Conservation (phyloP, 2,113 vertebrate genomes). For the Elephas maximus region DNA sequence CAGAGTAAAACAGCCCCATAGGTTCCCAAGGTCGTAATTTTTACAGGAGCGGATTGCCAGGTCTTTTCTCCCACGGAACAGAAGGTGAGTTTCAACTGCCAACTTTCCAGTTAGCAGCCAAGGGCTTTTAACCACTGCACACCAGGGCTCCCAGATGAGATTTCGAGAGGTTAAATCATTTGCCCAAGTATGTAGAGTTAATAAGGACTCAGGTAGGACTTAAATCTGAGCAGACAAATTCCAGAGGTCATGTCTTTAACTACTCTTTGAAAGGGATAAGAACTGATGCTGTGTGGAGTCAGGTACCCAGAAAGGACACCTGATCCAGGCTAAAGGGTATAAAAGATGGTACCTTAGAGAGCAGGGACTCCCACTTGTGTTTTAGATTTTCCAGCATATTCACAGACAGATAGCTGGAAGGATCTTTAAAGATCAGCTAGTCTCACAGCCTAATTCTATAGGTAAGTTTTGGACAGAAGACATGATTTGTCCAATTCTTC, state of each 20-base stretch:
- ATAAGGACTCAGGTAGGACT: background rate
- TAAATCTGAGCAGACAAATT: background rate
- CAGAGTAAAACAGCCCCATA: too few relatives aligned
- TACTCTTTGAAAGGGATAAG: background rate
- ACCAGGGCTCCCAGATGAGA: background rate
- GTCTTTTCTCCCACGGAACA: too few relatives aligned
- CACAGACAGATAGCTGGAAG: background rate
- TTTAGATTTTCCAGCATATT: background rate
- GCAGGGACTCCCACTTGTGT: background rate
- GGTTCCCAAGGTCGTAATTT: too few relatives aligned
- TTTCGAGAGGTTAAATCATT: slow-evolving; percentile 25
- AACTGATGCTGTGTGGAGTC: background rate
- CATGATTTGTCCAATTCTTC: background rate
- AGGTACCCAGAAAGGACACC: background rate
- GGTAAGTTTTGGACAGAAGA: background rate
- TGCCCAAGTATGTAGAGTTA: background rate
- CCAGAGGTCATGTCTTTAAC: background rate
- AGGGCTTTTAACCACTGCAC: too few relatives aligned
- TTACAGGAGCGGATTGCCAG: too few relatives aligned
- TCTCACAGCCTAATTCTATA: slow-evolving; percentile 29
- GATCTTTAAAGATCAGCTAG: slow-evolving; percentile 11
- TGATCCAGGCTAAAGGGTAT: background rate
- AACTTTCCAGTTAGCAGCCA: too few relatives aligned
- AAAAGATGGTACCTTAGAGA: background rate
- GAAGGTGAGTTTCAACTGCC: too few relatives aligned